Conservation (phyloP, 2,113 vertebrate species). For the Clarias batrachus region DNA sequence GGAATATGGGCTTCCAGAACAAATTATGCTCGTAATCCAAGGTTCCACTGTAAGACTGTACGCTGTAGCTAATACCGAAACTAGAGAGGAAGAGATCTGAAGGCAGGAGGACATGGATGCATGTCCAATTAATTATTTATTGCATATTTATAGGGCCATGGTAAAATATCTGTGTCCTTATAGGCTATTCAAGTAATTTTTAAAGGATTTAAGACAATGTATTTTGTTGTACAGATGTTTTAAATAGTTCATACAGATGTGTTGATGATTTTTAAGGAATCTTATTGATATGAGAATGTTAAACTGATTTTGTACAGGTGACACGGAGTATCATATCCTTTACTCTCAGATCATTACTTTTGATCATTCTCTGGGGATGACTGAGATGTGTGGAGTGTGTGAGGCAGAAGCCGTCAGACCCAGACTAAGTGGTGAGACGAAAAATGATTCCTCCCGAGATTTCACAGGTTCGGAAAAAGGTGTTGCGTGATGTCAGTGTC, state of each 20-base stretch:
- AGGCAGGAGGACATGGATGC: neutral
- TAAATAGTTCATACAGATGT: neutral
- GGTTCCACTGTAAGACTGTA: neutral
- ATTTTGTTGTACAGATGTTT: neutral
- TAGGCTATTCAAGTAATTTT: neutral
- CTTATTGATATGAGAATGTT: neutral
- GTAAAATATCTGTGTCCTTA: neutral
- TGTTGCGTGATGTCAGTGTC: neutral
- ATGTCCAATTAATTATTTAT: neutral
- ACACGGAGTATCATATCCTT: neutral
- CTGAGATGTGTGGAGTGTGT: neutral
- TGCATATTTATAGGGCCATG: neutral
- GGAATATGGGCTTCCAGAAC: too few species aligned
- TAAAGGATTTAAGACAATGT: neutral
- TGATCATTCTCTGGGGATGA: neutral
- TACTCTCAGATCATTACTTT: constrained; percentile 14
- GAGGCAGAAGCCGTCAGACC: neutral
- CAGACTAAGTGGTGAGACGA: neutral
- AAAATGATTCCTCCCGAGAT: neutral
- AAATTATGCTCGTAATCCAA: too few species aligned
- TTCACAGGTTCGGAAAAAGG: neutral
- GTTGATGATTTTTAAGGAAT: neutral
- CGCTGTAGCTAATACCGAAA: neutral
- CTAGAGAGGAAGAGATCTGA: neutral
- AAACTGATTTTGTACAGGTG: neutral